Evolutionary conservation across 2,113 vertebrate genomes (phyloP).

Genomic region (Tragelaphus scriptus): DNA sequence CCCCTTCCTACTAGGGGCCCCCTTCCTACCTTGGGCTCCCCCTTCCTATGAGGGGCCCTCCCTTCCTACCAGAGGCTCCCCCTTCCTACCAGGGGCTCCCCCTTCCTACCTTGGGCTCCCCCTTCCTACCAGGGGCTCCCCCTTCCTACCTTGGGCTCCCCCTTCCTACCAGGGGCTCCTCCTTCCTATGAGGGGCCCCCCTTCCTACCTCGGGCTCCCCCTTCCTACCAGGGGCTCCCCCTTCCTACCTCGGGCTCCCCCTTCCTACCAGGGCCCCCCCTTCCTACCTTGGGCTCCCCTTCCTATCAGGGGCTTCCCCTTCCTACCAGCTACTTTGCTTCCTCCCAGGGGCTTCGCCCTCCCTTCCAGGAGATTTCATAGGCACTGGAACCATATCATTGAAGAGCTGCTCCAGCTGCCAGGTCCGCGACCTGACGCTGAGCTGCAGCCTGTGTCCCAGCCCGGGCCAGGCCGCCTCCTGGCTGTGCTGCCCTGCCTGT

Average conservation of each 20-base stretch:
- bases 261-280: no score
- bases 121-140: no score
- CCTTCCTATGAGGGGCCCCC: no score
- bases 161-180: no score
- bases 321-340: background rate
- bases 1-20: background rate
- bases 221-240: fast-evolving
- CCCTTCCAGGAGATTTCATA: background rate
- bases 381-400: background rate
- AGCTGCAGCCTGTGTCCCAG: fast-evolving
- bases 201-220: fast-evolving
- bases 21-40: fast-evolving
- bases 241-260: background rate
- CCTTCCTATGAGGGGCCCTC: no score
- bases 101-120: background rate
- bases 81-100: background rate
- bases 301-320: background rate
- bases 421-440: fast-evolving
- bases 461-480: background rate
- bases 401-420: background rate
- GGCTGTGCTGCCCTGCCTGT: background rate
- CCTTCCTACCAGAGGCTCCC: no score
- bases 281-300: no score
- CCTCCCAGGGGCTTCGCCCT: background rate
- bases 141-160: no score